phyloP scores from a whole-genome alignment of 2,797 vertebrate genomes.

The Eutrigla gurnardus region DNA sequence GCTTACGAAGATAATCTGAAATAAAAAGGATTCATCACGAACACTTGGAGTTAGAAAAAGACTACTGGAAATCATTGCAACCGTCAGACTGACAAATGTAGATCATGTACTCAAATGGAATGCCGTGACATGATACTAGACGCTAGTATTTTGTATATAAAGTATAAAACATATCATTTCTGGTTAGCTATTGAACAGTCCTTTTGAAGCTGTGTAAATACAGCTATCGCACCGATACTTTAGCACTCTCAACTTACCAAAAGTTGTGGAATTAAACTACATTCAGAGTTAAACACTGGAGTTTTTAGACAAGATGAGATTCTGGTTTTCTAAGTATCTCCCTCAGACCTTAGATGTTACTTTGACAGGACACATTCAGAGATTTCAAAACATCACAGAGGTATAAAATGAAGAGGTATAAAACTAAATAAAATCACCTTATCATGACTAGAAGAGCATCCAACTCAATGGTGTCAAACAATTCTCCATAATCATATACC shows the following conservation, averaged over 20 bases:
- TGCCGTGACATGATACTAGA: slow-evolving; percentile 26
- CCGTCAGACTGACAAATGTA: slow-evolving; percentile 27
- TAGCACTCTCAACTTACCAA: slow-evolving; percentile 46
- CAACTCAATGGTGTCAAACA: slow-evolving; percentile 40
- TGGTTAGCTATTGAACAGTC: slow-evolving; percentile 30
- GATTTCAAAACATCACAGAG: slow-evolving; percentile 63
- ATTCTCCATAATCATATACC: slow-evolving; percentile 30
- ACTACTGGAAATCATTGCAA: slow-evolving; percentile 35
- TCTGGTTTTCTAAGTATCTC: too few relatives aligned
- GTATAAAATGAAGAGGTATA: slow-evolving; percentile 65
- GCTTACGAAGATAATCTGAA: slow-evolving; percentile 17
- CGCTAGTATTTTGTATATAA: slow-evolving; percentile 28
- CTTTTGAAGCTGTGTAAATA: slow-evolving; percentile 36
- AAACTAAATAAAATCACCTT: slow-evolving; percentile 61
- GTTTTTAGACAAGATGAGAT: slow-evolving; percentile 45
- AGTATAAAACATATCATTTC: slow-evolving; percentile 45
- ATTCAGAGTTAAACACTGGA: slow-evolving; percentile 55
- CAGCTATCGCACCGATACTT: slow-evolving; percentile 27
- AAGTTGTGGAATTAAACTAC: slow-evolving; percentile 48
- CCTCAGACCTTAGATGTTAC: slow-evolving; percentile 42
- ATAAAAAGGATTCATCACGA: slow-evolving; percentile 20
- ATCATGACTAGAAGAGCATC: slow-evolving; percentile 73
- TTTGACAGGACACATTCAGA: slow-evolving; percentile 69
- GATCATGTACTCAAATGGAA: slow-evolving; percentile 43
- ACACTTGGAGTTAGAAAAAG: slow-evolving; percentile 30